Percentiles rank a stretch among this genome's conserved stretches.
These are phyloP conservation scores for Beris morrisii DNA, from an alignment of 2,888 invertebrate genomes.

Conservation along the genomic window DNA sequence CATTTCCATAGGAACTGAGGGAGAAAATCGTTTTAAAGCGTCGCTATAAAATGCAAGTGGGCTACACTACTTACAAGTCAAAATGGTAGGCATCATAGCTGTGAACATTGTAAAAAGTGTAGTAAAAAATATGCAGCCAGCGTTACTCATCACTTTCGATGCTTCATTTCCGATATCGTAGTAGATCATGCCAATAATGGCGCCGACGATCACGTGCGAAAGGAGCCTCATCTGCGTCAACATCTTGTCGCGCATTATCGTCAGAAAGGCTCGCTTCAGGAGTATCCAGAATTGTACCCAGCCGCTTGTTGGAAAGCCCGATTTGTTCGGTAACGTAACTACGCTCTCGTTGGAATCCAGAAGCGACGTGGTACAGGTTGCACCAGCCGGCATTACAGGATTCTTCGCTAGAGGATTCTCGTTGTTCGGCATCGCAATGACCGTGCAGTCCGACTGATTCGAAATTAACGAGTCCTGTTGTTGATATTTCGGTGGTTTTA, in stretches of 20 bases:
- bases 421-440: constrained; percentile 47
- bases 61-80: constrained; percentile 80
- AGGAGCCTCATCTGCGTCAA: constrained; percentile 85
- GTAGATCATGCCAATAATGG: constrained; percentile 90
- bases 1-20: constrained; percentile 93
- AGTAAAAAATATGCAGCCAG: constrained; percentile 94
- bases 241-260: constrained; percentile 83
- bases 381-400: constrained; percentile 54
- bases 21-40: not conserved
- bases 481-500: constrained; percentile 56
- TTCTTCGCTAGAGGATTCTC: constrained; percentile 42
- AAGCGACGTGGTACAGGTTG: constrained; percentile 72
- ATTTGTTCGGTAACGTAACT: constrained; percentile 65
- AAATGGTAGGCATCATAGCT: constrained; percentile 97
- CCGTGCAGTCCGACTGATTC: constrained; percentile 50
- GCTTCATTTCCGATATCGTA: constrained; percentile 93
- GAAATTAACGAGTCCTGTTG: constrained; percentile 44
- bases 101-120: constrained; percentile 97
- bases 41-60: not conserved
- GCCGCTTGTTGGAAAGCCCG: constrained; percentile 79
- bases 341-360: constrained; percentile 74
- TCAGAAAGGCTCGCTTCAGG: constrained; percentile 79
- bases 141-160: constrained; percentile 91
- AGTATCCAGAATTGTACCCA: constrained; percentile 86
- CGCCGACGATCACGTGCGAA: constrained; percentile 70